Evolutionary conservation across 2,113 vertebrate genomes (phyloP), one percentile per base, ranked within the genome.

Genomic region (Epinephelus lanceolatus): DNA sequence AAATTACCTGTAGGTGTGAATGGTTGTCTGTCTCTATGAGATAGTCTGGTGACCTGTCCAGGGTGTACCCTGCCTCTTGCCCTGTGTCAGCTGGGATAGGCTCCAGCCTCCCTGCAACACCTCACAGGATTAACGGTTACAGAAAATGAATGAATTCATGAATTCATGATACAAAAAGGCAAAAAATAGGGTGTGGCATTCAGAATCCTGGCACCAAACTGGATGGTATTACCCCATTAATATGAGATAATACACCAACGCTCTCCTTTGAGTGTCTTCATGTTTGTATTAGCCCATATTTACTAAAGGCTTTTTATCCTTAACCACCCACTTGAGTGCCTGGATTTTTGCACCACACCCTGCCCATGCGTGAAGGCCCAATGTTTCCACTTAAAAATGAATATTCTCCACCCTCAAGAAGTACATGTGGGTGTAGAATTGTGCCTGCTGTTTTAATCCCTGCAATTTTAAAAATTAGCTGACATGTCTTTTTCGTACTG

Each of bases 281-380:
- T 56, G 37, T 52, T 19, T 49, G 61, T 15, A 18, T 76, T n/a
- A 37, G 52, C 3, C 1, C 2, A 0, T 69, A 12, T 81, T 81
- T 63, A 74, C 52, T 15, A 4, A 70, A 53, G 51, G 30, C n/a
- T 76, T 77, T 57, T 80, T 18, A 17, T 80, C 47, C 17, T 27
- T 69, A 68, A 53, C 56, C 27, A 23, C 52, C 57, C 65, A 59
- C 77, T 76, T 57, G 25, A 83, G 45, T 6, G 19, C 33, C 30
- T 70, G 27, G 25, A n/a, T 7, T 75, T 60, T 7, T 12, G 9
- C 23, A 47, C 71, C 65, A 49, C 76, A 51, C 71, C 65, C 71
- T 66, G 21, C 17, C 5, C 6, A 0, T 37, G 37, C 69, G 23
- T 4, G 18, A 17, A 47, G 19, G 52, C 65, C 60, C 30, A 21